Percentiles rank a stretch among this genome's conserved stretches.
Evolutionary conservation across 2,797 vertebrate genomes (phyloP).

Genomic region (Sylvilagus floridanus): DNA sequence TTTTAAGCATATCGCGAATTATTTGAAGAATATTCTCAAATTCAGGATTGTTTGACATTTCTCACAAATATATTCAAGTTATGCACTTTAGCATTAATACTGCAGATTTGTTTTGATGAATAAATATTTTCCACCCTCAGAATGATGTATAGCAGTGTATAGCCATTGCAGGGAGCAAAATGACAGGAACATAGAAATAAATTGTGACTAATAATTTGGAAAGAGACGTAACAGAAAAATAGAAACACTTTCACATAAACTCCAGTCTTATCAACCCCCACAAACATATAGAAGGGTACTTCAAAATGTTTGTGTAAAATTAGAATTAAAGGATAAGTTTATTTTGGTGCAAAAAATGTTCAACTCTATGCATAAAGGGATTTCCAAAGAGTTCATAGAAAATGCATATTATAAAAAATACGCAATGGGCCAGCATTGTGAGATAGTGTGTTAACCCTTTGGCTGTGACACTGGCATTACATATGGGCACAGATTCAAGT

Average conservation of each 20-base stretch:
- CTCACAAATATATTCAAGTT: constrained; percentile 6
- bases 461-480: too few species aligned
- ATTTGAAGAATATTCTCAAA: background rate
- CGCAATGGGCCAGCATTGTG: too few species aligned
- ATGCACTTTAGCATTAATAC: background rate
- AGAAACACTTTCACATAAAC: background rate
- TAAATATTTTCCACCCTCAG: background rate
- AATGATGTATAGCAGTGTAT: background rate
- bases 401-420: too few species aligned
- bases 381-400: too few species aligned
- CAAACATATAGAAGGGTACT: background rate
- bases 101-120: too few species aligned
- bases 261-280: background rate
- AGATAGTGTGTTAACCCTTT: too few species aligned
- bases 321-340: too few species aligned
- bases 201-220: constrained; percentile 9
- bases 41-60: background rate
- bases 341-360: too few species aligned
- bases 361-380: too few species aligned
- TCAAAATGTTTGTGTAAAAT: too few species aligned
- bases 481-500: too few species aligned
- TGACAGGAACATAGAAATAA: background rate
- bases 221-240: background rate
- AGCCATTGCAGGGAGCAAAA: background rate
- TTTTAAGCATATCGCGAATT: background rate